phyloP scores from a whole-genome alignment of 2,113 vertebrate genomes.

The Perca flavescens region DNA sequence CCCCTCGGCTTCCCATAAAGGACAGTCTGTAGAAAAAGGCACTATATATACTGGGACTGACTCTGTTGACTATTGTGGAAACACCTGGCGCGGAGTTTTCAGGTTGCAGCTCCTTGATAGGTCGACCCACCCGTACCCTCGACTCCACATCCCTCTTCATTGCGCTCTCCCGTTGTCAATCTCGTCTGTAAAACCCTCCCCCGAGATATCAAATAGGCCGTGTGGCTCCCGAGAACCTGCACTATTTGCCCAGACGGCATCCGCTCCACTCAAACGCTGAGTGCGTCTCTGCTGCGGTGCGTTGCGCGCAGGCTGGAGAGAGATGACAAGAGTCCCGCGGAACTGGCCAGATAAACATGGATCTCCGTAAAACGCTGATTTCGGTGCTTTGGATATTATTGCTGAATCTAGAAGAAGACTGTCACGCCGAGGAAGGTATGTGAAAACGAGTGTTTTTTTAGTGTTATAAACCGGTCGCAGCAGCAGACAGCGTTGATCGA shows the following conservation, averaged over 20 bases:
- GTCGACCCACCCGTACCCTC: conserved; percentile 48
- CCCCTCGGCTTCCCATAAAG: neutral
- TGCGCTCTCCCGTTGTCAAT: conserved; percentile 73
- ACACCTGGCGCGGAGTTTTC: conserved; percentile 61
- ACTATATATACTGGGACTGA: neutral
- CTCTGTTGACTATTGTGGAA: conserved; percentile 36
- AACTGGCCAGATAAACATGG: conserved; percentile 82
- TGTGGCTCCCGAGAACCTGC: conserved; percentile 37
- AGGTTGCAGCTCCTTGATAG: conserved; percentile 64
- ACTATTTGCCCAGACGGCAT: conserved; percentile 68
- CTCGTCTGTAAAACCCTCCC: conserved; percentile 69
- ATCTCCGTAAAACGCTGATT: conserved; percentile 77
- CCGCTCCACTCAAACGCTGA: conserved; percentile 36
- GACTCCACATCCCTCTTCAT: conserved; percentile 47
- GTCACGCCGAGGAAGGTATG: conserved; percentile 84
- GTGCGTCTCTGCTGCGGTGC: conserved; percentile 75
- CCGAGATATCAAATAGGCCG: conserved; percentile 79
- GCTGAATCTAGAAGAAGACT: conserved; percentile 64
- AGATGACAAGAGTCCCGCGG: conserved; percentile 82
- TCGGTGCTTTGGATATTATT: conserved; percentile 85
- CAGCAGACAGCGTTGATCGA: conserved; percentile 9
- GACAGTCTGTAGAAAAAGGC: neutral
- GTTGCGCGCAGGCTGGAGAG: conserved; percentile 77
- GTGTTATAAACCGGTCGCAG: conserved; percentile 14
- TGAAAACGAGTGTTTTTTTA: conserved; percentile 7